Evolutionary conservation across 1,140 invertebrate species (phyloP), one percentile per base, ranked within the genome.

Genomic region (Matsumurasca onukii): DNA sequence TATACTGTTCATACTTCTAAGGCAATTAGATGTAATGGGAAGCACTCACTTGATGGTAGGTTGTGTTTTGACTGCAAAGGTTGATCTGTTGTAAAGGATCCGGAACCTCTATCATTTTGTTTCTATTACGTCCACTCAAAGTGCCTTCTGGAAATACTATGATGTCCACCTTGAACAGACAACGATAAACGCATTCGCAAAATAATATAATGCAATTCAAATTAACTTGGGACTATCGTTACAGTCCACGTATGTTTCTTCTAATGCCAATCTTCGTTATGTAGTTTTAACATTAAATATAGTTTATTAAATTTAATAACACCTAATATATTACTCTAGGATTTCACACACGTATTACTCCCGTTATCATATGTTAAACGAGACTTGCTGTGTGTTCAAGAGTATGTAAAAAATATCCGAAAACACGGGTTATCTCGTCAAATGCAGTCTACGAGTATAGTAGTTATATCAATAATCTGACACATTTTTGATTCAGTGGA

Each of bases 131-230:
- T 5, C 75, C 72, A 13, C 81, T 83, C 5, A 89, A 72, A 9
- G 86, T 86, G 74, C 85, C 82, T 78, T 95, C 93, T 0, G 93
- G 93, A 75, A 95, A 95, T 1, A 95, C 89, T 2, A 95, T 82
- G 17, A 96, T 92, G 70, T 95, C 88, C 29, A 49, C 52, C 68
- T 69, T 29, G 51, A 69, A 69, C 5, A 45, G 30, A 25, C 25
- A 51, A 45, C 34, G 17, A 45, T 45, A 12, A 45, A 45, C 17
- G 17, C 17, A 12, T 12, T 45, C 9, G 17, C 34, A 17, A 17
- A 45, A 45, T 12, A 9, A 9, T 12, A 45, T 45, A 12, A 45
- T 45, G 9, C 34, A 9, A 12, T 12, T 45, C 9, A 9, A 12
- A 9, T 12, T 12, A 45, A 12, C 34, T 12, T 12, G 17, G 9